Conservation (phyloP, 2,113 vertebrate species). For the Pseudopipra pipra region DNA sequence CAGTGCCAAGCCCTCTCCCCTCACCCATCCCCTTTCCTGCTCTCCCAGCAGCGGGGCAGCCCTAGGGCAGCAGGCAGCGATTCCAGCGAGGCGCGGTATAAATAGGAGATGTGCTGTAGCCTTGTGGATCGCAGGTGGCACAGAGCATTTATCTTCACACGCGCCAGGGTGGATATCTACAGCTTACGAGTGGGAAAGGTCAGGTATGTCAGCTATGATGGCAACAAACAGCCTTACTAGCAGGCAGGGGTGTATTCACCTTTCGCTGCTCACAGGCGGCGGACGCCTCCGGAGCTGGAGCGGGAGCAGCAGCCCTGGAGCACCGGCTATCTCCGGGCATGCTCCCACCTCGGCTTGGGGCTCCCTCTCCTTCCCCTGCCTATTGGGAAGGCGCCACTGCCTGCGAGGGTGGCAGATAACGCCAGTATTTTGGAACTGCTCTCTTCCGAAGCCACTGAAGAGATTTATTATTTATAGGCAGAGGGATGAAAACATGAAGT, state of each 20-base stretch:
- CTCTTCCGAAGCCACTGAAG: constrained; percentile 34
- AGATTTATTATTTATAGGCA: constrained; percentile 74
- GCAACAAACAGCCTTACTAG: background rate
- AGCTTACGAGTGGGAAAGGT: background rate
- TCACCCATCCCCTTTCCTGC: background rate
- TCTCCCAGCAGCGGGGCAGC: background rate
- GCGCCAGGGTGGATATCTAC: background rate
- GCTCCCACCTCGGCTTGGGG: background rate
- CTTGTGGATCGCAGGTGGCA: background rate
- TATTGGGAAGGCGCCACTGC: background rate
- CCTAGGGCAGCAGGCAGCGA: background rate
- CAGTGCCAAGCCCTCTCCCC: background rate
- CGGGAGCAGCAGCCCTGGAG: background rate
- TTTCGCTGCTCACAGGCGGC: background rate
- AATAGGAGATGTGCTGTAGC: background rate
- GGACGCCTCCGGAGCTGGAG: background rate
- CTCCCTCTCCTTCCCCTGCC: background rate
- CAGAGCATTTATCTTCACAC: background rate
- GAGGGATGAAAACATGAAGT: constrained; percentile 67
- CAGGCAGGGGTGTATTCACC: accelerated
- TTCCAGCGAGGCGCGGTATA: background rate
- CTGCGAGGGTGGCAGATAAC: background rate
- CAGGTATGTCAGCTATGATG: background rate
- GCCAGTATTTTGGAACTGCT: constrained; percentile 42
- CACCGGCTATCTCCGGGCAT: background rate